Percentiles rank a stretch among this genome's conserved stretches.
Evolutionary conservation across 2,113 vertebrate species (phyloP).

Genomic region (Zosterops pallidus): DNA sequence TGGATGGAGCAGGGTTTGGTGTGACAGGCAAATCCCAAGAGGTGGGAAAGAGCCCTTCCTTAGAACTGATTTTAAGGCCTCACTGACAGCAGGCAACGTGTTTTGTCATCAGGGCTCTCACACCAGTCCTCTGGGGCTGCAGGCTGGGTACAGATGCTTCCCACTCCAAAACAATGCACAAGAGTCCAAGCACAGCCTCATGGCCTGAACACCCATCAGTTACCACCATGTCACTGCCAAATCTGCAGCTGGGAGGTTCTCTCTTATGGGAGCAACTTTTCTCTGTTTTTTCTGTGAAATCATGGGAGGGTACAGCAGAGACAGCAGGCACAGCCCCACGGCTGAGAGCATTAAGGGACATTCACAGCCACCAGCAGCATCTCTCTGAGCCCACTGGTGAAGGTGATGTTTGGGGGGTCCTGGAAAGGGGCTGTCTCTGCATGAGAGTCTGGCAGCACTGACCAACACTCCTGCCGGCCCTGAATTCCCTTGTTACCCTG

Average conservation of each 20-base stretch:
- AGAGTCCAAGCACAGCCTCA: neutral
- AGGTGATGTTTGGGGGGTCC: neutral
- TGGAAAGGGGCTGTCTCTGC: neutral
- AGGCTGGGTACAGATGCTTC: neutral
- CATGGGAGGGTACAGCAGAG: neutral
- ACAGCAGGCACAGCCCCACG: rapidly evolving
- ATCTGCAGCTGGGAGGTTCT: neutral
- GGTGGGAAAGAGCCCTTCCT: neutral
- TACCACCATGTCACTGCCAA: neutral
- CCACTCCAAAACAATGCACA: neutral
- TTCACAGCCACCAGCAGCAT: neutral
- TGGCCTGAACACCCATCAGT: neutral
- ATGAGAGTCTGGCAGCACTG: rapidly evolving
- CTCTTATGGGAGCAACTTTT: neutral
- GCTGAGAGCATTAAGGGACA: neutral
- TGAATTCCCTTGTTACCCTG: rapidly evolving
- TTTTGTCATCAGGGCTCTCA: neutral
- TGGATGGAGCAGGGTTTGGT: neutral
- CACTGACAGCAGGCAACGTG: neutral
- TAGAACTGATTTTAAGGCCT: neutral
- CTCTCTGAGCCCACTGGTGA: neutral
- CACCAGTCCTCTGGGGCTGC: neutral
- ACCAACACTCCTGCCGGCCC: rapidly evolving
- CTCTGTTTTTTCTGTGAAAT: neutral
- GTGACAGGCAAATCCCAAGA: conserved; percentile 7